Evolutionary conservation across 2,797 vertebrate genomes (phyloP), one percentile per base, ranked within the genome.

Genomic region (Mus minutoides): DNA sequence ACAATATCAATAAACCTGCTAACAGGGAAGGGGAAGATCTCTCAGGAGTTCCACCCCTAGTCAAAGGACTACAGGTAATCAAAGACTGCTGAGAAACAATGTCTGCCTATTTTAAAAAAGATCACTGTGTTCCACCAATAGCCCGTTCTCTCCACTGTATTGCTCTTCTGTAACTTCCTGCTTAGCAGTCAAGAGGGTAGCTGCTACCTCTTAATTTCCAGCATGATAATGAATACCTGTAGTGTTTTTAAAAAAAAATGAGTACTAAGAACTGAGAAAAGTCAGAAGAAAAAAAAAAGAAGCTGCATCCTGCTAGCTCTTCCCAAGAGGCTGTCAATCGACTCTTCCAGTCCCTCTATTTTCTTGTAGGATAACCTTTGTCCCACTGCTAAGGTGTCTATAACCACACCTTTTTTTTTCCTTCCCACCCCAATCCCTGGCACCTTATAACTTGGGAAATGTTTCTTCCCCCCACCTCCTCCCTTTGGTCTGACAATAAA

Each of bases 361-460:
- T 90, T 93, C 84, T 94, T 60, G 17, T 3, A 71, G 49, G 62
- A 88, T 94, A 76, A 62, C 60, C 79, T 71, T 89, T 10, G 0
- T 80, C 89, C 92, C 94, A 88, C 56, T 83, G 56, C 85, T 77
- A 67, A 10, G 60, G 37, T 37, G 71, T n/a, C 46, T 67, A 76
- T 93, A 90, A 92, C n/a, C 85, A 78, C 43, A 93, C 21, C 17
- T 37, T 71, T n/a, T 80, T 84, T 94, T 77, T 62, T n/a, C n/a
- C 52, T 4, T 78, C 73, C 71, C 2, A n/a, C 31, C 10, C 34
- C 31, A 75, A 10, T 21, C 29, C 11, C 16, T 12, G 21, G 26
- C 40, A 43, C 6, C 31, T 67, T 64, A 91, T 92, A 96, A 96
- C 37, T 49, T 64, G 26, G 76, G 43, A 94, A 95, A 95, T 80